These are phyloP conservation scores for Gasterosteus aculeatus DNA, from an alignment of 2,113 vertebrate genomes.

Conservation along the genomic window DNA sequence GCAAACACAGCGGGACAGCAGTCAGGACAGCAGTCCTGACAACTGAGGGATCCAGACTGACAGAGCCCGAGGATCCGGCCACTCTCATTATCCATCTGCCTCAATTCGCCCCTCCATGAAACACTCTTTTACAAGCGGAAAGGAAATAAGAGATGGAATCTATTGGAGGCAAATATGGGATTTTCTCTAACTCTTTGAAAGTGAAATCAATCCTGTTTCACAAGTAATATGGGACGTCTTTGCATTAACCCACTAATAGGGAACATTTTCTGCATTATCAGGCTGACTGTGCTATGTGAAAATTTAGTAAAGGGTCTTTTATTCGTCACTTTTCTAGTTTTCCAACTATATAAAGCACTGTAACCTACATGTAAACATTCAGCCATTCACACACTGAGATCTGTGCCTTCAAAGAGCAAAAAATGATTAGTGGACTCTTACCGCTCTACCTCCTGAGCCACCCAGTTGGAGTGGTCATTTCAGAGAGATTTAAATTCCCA, in stretches of 20 bases:
- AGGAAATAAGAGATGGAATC: neutral
- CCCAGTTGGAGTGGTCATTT: too few species aligned
- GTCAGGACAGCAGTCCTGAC: conserved; percentile 6
- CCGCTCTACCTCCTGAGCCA: too few species aligned
- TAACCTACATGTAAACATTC: neutral
- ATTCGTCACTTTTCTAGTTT: neutral
- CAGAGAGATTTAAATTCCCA: too few species aligned
- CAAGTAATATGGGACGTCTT: neutral
- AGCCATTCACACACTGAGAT: too few species aligned
- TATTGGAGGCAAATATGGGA: neutral
- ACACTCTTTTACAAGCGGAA: conserved; percentile 1
- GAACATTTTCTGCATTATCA: neutral
- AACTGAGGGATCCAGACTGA: conserved; percentile 31
- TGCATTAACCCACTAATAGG: neutral
- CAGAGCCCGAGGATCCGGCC: conserved; percentile 23
- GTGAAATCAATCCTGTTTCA: neutral
- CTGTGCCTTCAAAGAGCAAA: too few species aligned
- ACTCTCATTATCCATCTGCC: conserved; percentile 41
- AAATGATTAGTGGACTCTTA: too few species aligned
- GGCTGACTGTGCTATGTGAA: neutral
- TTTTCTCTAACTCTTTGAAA: neutral
- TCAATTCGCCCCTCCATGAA: conserved; percentile 9
- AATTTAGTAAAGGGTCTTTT: neutral
- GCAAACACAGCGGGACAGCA: conserved; percentile 19
- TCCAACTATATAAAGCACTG: neutral